Evolutionary conservation across 1,140 invertebrate genomes (phyloP).

Genomic region (Centruroides sculpturatus): DNA sequence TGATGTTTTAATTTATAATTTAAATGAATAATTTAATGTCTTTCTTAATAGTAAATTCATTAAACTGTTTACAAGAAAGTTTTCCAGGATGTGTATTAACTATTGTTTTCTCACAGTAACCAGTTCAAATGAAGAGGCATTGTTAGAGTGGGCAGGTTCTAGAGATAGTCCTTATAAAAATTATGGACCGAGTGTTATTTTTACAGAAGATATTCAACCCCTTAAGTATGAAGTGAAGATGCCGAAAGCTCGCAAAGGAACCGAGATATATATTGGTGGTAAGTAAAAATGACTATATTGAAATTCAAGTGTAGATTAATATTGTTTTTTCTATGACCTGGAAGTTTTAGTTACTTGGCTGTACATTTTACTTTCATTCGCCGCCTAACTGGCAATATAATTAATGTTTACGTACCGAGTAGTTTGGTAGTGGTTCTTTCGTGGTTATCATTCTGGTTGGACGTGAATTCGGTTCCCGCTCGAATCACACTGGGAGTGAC

Average conservation of each 20-base stretch:
- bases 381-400: slow-evolving; percentile 9
- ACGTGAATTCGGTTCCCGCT: slow-evolving; percentile 21
- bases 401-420: slow-evolving; percentile 20
- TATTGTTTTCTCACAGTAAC: background rate
- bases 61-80: too few relatives aligned
- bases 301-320: background rate
- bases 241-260: background rate
- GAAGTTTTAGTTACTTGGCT: slow-evolving; percentile 19
- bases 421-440: slow-evolving; percentile 22
- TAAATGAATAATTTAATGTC: too few relatives aligned
- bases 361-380: slow-evolving; percentile 22
- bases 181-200: background rate
- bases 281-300: background rate
- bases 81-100: background rate
- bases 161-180: background rate
- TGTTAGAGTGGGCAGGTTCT: background rate
- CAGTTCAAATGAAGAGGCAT: background rate
- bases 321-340: slow-evolving; percentile 2
- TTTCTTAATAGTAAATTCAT: too few relatives aligned
- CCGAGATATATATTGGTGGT: background rate
- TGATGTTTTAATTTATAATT: background rate
- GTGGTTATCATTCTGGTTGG: slow-evolving; percentile 25
- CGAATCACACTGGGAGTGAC: slow-evolving; percentile 26
- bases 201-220: background rate
- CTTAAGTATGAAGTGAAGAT: background rate